phyloP scores from a whole-genome alignment of 2,797 vertebrate genomes.

The Decapterus maruadsi region DNA sequence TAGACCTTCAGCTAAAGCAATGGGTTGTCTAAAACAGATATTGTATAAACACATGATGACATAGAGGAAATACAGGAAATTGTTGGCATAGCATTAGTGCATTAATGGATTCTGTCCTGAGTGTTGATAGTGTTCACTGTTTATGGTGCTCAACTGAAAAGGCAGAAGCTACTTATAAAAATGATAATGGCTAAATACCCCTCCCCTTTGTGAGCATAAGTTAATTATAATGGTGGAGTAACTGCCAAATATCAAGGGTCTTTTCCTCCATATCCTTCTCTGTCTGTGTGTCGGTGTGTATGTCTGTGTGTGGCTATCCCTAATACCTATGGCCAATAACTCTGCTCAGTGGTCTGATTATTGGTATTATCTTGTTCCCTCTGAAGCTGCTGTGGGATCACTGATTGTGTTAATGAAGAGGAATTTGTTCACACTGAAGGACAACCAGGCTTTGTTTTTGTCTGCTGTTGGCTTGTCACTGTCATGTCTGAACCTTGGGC shows the following conservation, averaged over 20 bases:
- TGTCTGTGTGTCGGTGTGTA: neutral
- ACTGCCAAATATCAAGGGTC: conserved; percentile 13
- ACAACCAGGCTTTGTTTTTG: conserved; percentile 32
- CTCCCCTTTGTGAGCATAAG: conserved; percentile 4
- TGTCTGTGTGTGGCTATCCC: neutral
- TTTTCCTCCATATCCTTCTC: neutral
- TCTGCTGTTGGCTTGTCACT: conserved; percentile 20
- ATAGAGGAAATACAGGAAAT: neutral
- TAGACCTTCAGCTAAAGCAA: conserved; percentile 30
- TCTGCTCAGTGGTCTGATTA: conserved; percentile 60
- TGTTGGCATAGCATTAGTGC: neutral
- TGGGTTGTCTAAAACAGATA: conserved; percentile 9
- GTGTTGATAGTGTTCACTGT: neutral
- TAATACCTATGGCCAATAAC: conserved; percentile 49
- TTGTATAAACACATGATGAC: conserved; percentile 3
- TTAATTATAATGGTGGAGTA: conserved; percentile 26
- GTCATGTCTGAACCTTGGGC: conserved; percentile 22
- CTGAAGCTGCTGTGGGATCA: conserved; percentile 50
- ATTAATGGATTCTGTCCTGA: neutral
- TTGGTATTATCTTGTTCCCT: conserved; percentile 53
- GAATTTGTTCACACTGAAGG: conserved; percentile 58
- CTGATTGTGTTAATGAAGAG: conserved; percentile 62
- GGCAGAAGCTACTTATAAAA: conserved; percentile 11
- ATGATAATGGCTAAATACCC: conserved; percentile 6
- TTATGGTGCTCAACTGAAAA: neutral